Base-by-base conservation (phyloP, 1,140 invertebrate species). In the Pemphigus obesinymphae region DNA sequence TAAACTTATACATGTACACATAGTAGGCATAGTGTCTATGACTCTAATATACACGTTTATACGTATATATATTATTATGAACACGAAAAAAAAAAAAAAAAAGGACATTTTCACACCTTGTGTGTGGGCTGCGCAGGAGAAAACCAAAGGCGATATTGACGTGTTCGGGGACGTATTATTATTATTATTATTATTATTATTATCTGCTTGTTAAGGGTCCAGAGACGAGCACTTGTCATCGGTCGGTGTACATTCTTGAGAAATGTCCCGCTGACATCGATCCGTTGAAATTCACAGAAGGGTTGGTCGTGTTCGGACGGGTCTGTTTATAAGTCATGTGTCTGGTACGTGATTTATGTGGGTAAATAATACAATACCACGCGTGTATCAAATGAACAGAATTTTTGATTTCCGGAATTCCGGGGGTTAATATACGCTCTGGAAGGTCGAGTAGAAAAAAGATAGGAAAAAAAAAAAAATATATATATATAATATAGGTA, bases 361-460 rank as follows among this genome's bases (percentile, higher is more conserved):
- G 23, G 11, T 40, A 43, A 13, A 15, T 2, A 26, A 26, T 26
- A 26, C 1, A 13, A 5, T 13, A 13, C 0, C 34, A n/a, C 1
- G n/a, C 20, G 11, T 23, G 3, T 29, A 58, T 10, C 31, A 66
- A 37, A 40, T 37, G 37, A 26, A 73, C 70, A 7, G 23, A 37
- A 11, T 37, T 75, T 75, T 78, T 58, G 53, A 26, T 78, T 78
- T 78, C 75, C 72, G 48, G 72, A 75, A 75, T 75, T 75, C 20
- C 75, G n/a, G 37, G n/a, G 37, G n/a, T 40, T 15, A 58, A 40
- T 58, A 76, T 34, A 34, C 31, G n/a, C n/a, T n/a, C 37, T 37
- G 20, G 31, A 23, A 76, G 8, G 4, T 23, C 5, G 20, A 70
- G 17, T 10, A 10, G 73, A 34, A 34, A 68, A 40, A 68, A 10